Evolutionary conservation across 2,888 invertebrate species (phyloP).

Genomic region (Ornithoptera alexandrae): DNA sequence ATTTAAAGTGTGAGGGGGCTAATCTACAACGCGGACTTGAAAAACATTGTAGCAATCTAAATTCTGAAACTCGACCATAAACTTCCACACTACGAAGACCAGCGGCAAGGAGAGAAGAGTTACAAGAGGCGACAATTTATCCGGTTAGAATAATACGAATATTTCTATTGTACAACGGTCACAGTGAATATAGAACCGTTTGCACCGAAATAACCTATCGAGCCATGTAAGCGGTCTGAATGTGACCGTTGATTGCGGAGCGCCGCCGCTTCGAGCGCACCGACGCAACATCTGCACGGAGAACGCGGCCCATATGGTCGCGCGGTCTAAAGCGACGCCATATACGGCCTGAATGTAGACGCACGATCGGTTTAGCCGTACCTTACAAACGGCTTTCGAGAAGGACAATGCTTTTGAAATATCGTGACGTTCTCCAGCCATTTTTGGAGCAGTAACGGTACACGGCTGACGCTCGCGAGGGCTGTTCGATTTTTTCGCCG

Average conservation of each 20-base stretch:
- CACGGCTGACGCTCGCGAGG: slow-evolving; percentile 13
- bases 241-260: slow-evolving; percentile 57
- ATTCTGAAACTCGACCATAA: no score
- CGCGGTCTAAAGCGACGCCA: slow-evolving; percentile 57
- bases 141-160: no score
- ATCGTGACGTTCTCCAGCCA: slow-evolving; percentile 36
- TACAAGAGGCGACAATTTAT: no score
- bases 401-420: slow-evolving; percentile 38
- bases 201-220: slow-evolving; percentile 35
- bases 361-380: slow-evolving; percentile 48
- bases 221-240: slow-evolving; percentile 44
- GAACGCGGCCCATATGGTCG: slow-evolving; percentile 64
- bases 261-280: slow-evolving; percentile 64
- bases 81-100: no score
- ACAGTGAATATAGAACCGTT: slow-evolving; percentile 20
- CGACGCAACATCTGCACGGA: slow-evolving; percentile 69
- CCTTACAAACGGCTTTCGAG: slow-evolving; percentile 44
- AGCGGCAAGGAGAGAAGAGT: no score
- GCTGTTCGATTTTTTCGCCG: slow-evolving; percentile 11
- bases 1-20: no score
- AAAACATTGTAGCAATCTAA: no score
- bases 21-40: no score
- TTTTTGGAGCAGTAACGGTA: slow-evolving; percentile 33
- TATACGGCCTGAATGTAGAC: slow-evolving; percentile 60
- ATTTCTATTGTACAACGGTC: no score